Evolutionary conservation across 2,113 vertebrate genomes (phyloP).

Genomic region (Gobio gobio): DNA sequence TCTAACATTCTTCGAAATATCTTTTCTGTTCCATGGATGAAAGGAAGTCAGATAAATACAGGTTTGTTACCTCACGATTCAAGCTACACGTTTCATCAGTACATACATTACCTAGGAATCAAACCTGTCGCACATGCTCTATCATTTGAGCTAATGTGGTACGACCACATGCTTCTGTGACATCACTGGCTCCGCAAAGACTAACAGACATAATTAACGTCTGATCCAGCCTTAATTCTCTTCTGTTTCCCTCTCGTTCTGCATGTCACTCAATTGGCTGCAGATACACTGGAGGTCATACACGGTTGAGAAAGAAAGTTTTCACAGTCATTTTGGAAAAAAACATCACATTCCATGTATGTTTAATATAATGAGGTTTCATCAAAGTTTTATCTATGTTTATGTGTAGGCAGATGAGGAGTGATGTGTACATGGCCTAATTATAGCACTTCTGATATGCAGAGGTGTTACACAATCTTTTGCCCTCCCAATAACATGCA

Average conservation of each 20-base stretch:
- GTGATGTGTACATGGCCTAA: background rate
- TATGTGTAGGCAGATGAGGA: slow-evolving; percentile 9
- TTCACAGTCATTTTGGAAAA: background rate
- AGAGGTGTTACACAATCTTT: slow-evolving; percentile 24
- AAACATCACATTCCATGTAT: background rate
- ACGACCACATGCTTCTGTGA: background rate
- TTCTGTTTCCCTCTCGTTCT: slow-evolving; percentile 1
- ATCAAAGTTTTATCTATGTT: slow-evolving; percentile 8
- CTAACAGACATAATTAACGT: slow-evolving; percentile 13
- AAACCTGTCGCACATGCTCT: background rate
- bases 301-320: background rate
- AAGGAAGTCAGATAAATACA: background rate
- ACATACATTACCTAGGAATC: background rate
- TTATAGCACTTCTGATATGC: slow-evolving; percentile 26
- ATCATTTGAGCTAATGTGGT: background rate
- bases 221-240: slow-evolving; percentile 1
- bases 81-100: background rate
- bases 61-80: background rate
- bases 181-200: slow-evolving; percentile 22
- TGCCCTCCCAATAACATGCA: slow-evolving; percentile 14
- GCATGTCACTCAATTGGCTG: background rate
- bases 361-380: slow-evolving; percentile 7
- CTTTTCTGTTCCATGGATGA: background rate
- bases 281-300: background rate
- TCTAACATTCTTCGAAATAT: background rate